Conservation (phyloP, 2,888 invertebrate genomes). For the Apoderus coryli region DNA sequence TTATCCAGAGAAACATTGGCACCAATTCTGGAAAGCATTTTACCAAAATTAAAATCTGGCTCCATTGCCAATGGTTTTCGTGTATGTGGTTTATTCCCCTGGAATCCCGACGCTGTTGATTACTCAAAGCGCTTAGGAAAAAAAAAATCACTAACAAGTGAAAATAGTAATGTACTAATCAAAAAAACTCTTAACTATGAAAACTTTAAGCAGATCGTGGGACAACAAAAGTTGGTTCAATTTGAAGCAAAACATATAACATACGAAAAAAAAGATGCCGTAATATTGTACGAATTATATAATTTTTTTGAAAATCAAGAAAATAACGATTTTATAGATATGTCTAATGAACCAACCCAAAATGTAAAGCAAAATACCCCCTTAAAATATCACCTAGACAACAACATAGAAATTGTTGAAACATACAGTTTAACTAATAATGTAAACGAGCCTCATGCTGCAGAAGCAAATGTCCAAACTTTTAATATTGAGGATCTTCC, state of each 20-base stretch:
- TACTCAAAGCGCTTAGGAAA: conserved; percentile 4
- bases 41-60: conserved; percentile 2
- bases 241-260: no score
- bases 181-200: conserved; percentile 3
- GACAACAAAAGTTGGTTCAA: no score
- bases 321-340: no score
- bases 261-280: no score
- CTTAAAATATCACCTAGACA: no score
- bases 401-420: no score
- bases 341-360: no score
- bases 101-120: conserved; percentile 6
- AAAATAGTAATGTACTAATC: conserved; percentile 1
- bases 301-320: no score
- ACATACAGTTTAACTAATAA: no score
- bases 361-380: no score
- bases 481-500: conserved; percentile 10
- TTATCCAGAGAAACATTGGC: conserved; percentile 9
- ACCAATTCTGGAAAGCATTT: conserved; percentile 6
- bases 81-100: conserved; percentile 5
- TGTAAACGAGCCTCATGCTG: conserved; percentile 1
- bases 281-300: no score
- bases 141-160: conserved; percentile 1
- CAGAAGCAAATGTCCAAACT: conserved; percentile 4
- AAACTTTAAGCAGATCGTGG: conserved; percentile 2
- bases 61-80: conserved; percentile 7